phyloP scores from a whole-genome alignment of 2,113 vertebrate species.

The Panurus biarmicus region DNA sequence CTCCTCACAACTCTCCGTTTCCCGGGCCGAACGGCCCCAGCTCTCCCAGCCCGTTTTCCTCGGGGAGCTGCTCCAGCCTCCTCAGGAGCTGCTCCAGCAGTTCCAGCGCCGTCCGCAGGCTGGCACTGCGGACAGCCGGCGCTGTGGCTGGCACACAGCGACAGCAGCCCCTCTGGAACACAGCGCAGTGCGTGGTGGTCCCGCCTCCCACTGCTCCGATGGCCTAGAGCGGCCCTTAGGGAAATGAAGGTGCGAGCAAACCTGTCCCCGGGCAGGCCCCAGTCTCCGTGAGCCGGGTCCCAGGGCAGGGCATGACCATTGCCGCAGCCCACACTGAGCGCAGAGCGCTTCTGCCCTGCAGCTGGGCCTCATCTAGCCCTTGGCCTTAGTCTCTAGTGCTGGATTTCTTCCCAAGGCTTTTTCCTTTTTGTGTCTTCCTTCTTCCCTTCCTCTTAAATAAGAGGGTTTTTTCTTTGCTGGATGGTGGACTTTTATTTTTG shows the following conservation, averaged over 20 bases:
- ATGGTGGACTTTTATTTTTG: not conserved
- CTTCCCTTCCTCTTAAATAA: not conserved
- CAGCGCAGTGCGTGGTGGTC: fast-evolving
- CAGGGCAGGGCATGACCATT: not conserved
- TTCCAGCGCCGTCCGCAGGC: not conserved
- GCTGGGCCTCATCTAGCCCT: no score
- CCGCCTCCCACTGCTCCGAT: not conserved
- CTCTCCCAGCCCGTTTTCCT: fast-evolving
- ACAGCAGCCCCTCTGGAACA: not conserved
- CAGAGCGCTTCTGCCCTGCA: not conserved
- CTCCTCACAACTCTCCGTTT: no score
- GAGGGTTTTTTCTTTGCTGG: not conserved
- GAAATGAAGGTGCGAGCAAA: not conserved
- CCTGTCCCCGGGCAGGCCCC: not conserved
- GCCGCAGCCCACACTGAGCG: no score
- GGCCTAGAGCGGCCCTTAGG: not conserved
- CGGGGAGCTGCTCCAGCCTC: no score
- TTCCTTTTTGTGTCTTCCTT: fast-evolving
- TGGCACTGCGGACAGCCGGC: fast-evolving
- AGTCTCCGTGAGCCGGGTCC: not conserved
- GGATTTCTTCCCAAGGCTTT: not conserved
- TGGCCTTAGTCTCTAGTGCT: not conserved
- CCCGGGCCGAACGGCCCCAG: no score
- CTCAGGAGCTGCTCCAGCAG: not conserved
- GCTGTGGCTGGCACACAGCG: not conserved